A percentile compares a stretch with the other conserved stretches of the same genome.
phyloP scores from a whole-genome alignment of 1,140 invertebrate genomes.

The Drosophila pandora region DNA sequence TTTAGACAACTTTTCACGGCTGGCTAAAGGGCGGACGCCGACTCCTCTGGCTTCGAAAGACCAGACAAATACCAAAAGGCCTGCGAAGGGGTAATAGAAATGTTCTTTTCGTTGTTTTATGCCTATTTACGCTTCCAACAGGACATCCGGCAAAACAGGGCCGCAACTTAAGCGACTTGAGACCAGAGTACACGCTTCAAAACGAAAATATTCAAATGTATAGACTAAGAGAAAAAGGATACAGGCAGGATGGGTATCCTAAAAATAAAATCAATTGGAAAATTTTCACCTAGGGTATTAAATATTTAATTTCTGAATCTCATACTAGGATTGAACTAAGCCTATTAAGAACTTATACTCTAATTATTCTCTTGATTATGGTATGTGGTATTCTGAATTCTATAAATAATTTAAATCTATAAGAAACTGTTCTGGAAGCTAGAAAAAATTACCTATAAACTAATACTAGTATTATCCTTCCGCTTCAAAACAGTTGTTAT shows the following conservation, averaged over 20 bases:
- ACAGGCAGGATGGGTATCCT: neutral
- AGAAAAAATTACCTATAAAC: no score
- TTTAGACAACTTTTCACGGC: slow-evolving; percentile 78
- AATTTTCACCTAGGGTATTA: no score
- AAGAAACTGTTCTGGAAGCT: no score
- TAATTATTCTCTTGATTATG: no score
- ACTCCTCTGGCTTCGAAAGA: slow-evolving; percentile 20
- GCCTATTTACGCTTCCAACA: slow-evolving; percentile 81
- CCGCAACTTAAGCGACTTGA: slow-evolving; percentile 59
- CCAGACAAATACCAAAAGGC: slow-evolving; percentile 25
- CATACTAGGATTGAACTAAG: no score
- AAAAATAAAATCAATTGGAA: no score
- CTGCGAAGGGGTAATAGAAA: slow-evolving; percentile 71
- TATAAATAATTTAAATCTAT: no score
- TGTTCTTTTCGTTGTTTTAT: slow-evolving; percentile 82
- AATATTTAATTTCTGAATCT: no score
- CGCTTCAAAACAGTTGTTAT: neutral
- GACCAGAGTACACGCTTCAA: slow-evolving; percentile 1
- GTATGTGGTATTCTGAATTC: no score
- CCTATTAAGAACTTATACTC: no score
- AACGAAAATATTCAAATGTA: neutral
- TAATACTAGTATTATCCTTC: no score
- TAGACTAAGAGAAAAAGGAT: neutral
- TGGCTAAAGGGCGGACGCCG: slow-evolving; percentile 32
- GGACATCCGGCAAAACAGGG: slow-evolving; percentile 78